Conservation (phyloP, 1,140 invertebrate species). For the Meloidogyne exigua region DNA sequence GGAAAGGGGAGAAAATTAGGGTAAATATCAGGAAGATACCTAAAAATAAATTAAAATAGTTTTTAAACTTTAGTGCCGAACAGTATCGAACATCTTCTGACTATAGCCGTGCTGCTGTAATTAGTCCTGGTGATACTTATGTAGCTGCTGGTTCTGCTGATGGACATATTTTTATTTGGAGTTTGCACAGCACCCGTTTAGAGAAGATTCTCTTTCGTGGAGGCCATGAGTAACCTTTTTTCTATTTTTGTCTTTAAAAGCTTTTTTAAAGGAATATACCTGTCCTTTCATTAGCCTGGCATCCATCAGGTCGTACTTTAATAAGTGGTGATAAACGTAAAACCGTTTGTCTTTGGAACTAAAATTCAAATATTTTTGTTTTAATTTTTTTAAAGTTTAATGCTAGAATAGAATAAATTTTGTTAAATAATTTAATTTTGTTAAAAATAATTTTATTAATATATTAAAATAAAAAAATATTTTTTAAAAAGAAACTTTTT, state of each 20-base stretch:
- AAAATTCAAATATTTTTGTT: constrained; percentile 11
- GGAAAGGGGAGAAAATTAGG: no score
- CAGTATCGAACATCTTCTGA: constrained; percentile 91
- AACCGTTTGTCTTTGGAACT: constrained; percentile 42
- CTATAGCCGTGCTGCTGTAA: constrained; percentile 79
- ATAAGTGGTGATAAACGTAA: constrained; percentile 42
- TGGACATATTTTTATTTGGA: constrained; percentile 88
- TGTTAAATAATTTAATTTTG: neutral
- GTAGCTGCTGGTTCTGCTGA: constrained; percentile 84
- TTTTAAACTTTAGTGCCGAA: constrained; percentile 73
- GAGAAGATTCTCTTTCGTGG: constrained; percentile 72
- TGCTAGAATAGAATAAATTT: constrained; percentile 1
- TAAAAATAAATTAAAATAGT: neutral
- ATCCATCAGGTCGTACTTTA: constrained; percentile 35
- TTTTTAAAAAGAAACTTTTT: neutral
- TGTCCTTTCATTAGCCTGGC: constrained; percentile 43
- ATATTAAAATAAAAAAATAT: no score
- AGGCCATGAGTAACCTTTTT: constrained; percentile 51
- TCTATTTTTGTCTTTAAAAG: constrained; percentile 13
- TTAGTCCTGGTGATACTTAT: constrained; percentile 84
- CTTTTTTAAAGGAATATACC: constrained; percentile 33
- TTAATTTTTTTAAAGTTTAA: neutral
- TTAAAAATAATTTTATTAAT: neutral
- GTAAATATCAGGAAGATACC: no score
- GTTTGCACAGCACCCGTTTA: constrained; percentile 75